phyloP scores from a whole-genome alignment of 2,888 invertebrate species.

The Hydraecia micacea region DNA sequence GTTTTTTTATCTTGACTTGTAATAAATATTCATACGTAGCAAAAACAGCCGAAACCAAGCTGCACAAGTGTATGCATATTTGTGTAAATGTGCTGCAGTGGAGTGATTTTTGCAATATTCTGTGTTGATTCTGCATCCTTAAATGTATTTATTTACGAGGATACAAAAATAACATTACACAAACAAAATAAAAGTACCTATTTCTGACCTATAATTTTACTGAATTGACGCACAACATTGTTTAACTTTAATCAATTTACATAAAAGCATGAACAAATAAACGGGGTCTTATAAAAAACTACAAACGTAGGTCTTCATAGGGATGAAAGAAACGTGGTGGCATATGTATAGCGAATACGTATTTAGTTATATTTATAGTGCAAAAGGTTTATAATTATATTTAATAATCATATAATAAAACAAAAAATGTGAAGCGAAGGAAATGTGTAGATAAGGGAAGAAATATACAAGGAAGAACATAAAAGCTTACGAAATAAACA shows the following conservation, averaged over 20 bases:
- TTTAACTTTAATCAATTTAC: neutral
- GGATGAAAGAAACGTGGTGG: slow-evolving; percentile 36
- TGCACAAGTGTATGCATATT: slow-evolving; percentile 7
- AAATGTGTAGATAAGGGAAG: slow-evolving; percentile 15
- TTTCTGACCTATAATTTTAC: neutral
- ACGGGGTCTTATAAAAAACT: neutral
- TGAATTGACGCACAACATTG: neutral
- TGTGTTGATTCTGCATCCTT: neutral
- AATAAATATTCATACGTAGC: neutral
- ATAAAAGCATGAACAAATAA: neutral
- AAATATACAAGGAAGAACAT: slow-evolving; percentile 17
- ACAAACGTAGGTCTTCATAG: neutral
- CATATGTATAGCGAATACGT: slow-evolving; percentile 63
- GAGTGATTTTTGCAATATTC: neutral
- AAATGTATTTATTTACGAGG: neutral
- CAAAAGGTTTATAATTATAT: slow-evolving; percentile 25
- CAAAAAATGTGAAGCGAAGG: slow-evolving; percentile 34
- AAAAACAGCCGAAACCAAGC: slow-evolving; percentile 6
- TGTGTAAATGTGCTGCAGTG: slow-evolving; percentile 4
- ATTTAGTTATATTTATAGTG: slow-evolving; percentile 45
- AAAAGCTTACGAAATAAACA: slow-evolving; percentile 25
- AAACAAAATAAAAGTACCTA: neutral
- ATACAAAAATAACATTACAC: neutral
- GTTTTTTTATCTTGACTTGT: neutral
- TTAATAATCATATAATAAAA: slow-evolving; percentile 17